A percentile compares a stretch with the other conserved stretches of the same genome.
These are phyloP conservation scores for Tauraco hartlaubi DNA, from an alignment of 2,797 vertebrate genomes.

Conservation along the genomic window DNA sequence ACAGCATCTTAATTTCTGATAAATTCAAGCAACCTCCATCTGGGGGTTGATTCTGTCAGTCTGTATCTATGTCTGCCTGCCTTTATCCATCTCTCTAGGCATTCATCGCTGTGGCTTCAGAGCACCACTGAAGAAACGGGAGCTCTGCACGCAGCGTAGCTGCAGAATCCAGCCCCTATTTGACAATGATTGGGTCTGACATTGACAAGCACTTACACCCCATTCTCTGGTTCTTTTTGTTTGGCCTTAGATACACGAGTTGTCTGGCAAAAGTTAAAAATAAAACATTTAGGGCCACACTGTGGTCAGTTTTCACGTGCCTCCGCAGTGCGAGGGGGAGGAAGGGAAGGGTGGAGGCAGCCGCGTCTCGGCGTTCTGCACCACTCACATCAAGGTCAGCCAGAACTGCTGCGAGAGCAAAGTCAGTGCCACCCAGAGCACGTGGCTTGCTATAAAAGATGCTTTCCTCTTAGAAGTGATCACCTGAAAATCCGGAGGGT, in stretches of 20 bases:
- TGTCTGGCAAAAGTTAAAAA: constrained; percentile 69
- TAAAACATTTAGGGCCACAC: constrained; percentile 25
- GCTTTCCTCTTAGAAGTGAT: neutral
- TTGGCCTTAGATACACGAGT: constrained; percentile 17
- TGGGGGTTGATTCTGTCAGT: constrained; percentile 55
- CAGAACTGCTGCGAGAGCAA: constrained; percentile 26
- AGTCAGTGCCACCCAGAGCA: neutral
- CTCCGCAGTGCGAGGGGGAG: constrained; percentile 31
- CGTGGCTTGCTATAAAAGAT: neutral
- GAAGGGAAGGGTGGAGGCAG: neutral
- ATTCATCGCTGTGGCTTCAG: neutral
- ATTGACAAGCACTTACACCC: constrained; percentile 39
- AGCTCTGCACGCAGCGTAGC: neutral
- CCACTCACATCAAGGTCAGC: constrained; percentile 48
- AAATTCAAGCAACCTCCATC: constrained; percentile 31
- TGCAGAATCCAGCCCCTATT: constrained; percentile 20
- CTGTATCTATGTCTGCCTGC: constrained; percentile 56
- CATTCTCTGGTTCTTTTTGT: neutral
- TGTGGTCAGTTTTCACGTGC: constrained; percentile 9
- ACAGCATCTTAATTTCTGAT: constrained; percentile 52
- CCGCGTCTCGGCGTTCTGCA: neutral
- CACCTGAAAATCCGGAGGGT: neutral
- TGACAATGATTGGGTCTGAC: constrained; percentile 44
- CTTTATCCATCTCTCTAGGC: constrained; percentile 58
- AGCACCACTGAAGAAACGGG: neutral